phyloP scores from a whole-genome alignment of 2,888 invertebrate species.

The Prosapia bicincta region DNA sequence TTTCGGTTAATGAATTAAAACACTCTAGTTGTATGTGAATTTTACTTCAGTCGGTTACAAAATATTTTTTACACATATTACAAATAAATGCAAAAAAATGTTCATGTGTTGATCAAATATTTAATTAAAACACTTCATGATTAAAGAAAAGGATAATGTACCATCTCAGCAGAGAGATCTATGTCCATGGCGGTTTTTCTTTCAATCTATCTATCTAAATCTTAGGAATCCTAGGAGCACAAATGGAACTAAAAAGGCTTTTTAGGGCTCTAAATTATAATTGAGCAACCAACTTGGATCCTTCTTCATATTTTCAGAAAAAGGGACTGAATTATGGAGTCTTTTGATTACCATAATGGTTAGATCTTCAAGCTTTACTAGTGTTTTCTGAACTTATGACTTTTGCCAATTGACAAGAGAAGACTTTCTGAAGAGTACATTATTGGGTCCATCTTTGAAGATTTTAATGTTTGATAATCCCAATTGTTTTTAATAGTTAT shows the following conservation, averaged over 20 bases:
- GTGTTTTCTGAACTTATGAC: not conserved
- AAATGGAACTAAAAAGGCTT: not conserved
- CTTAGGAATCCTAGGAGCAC: not conserved
- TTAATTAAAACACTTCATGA: too few species aligned
- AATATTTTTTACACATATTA: too few species aligned
- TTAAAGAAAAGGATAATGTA: too few species aligned
- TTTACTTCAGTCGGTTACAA: too few species aligned
- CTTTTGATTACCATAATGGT: not conserved
- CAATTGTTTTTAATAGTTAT: not conserved
- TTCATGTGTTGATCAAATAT: too few species aligned
- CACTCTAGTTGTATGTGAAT: too few species aligned
- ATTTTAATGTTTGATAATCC: slow-evolving; percentile 3
- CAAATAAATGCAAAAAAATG: too few species aligned
- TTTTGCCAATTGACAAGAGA: slow-evolving; percentile 1
- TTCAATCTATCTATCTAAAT: too few species aligned
- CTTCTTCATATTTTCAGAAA: not conserved
- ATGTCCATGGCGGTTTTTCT: too few species aligned
- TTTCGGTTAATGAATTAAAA: too few species aligned
- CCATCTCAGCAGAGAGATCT: too few species aligned
- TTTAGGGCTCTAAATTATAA: not conserved
- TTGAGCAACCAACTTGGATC: not conserved
- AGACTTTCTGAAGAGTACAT: slow-evolving; percentile 3
- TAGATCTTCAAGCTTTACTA: not conserved
- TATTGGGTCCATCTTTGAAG: not conserved
- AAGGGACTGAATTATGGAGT: not conserved